Evolutionary conservation across 64 coral and sea anemone genomes (phyloP).

Genomic region (Actinia equina): DNA sequence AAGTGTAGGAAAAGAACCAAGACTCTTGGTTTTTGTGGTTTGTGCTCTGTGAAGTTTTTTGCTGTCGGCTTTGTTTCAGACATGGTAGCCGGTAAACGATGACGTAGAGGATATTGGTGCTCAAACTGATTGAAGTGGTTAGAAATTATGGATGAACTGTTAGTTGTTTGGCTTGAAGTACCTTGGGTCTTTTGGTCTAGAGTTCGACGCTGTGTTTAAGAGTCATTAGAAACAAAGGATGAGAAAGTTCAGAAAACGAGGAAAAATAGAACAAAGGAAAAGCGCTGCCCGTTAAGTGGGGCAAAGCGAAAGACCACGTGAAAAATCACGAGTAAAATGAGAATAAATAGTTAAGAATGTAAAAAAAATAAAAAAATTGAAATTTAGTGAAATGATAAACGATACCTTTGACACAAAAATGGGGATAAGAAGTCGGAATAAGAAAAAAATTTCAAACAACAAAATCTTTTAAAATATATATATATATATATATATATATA

Average conservation of each 20-base stretch:
- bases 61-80: too few species aligned
- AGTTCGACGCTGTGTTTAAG: background rate
- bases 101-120: too few species aligned
- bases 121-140: background rate
- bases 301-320: background rate
- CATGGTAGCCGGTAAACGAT: too few species aligned
- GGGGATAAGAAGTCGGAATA: too few species aligned
- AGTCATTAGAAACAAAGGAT: background rate
- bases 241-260: background rate
- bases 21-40: too few species aligned
- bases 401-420: too few species aligned
- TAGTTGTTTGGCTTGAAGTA: background rate
- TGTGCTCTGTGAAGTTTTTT: too few species aligned
- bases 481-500: too few species aligned
- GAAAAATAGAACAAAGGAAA: background rate
- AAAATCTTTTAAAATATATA: background rate
- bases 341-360: background rate
- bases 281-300: background rate
- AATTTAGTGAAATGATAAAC: background rate
- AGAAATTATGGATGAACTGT: background rate
- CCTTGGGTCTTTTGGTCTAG: background rate
- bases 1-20: too few species aligned
- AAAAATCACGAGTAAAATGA: background rate
- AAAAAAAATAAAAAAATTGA: background rate
- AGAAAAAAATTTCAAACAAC: background rate